Percentiles rank a stretch among this genome's conserved stretches.
phyloP scores from a whole-genome alignment of 2,797 vertebrate species.

The Thalassophryne amazonica region DNA sequence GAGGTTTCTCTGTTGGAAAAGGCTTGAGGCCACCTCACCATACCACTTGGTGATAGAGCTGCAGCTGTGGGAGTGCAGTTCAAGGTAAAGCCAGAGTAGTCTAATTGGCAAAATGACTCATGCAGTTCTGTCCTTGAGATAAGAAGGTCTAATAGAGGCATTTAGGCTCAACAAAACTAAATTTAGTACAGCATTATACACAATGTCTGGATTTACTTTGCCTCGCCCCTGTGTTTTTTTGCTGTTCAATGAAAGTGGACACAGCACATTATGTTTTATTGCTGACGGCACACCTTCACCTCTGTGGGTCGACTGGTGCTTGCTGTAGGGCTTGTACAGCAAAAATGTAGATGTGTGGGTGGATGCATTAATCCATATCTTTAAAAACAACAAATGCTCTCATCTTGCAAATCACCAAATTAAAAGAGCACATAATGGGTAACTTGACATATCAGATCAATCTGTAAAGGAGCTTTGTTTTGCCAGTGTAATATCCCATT shows the following conservation, averaged over 20 bases:
- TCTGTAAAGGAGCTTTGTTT: too few relatives aligned
- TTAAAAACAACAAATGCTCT: too few relatives aligned
- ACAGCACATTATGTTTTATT: conserved; percentile 26
- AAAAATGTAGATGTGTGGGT: too few relatives aligned
- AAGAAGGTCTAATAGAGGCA: conserved; percentile 59
- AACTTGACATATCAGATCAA: too few relatives aligned
- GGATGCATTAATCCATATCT: too few relatives aligned
- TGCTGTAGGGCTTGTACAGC: too few relatives aligned
- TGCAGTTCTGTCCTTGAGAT: conserved; percentile 77
- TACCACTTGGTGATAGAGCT: conserved; percentile 54
- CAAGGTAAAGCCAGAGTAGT: conserved; percentile 67
- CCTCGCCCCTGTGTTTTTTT: conserved; percentile 4
- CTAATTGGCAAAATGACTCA: conserved; percentile 69
- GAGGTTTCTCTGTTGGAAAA: conserved; percentile 32
- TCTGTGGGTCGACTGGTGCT: too few relatives aligned
- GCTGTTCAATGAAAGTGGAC: neutral
- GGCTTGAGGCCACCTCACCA: conserved; percentile 53
- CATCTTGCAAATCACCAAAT: too few relatives aligned
- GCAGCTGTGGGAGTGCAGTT: conserved; percentile 75
- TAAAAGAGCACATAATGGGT: too few relatives aligned
- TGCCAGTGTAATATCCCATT: too few relatives aligned
- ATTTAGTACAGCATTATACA: conserved; percentile 51
- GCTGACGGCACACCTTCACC: neutral
- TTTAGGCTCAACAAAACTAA: conserved; percentile 58
- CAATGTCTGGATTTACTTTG: conserved; percentile 38